Percentiles rank a stretch among this genome's conserved stretches.
Evolutionary conservation across 2,113 vertebrate genomes (phyloP).

Genomic region (Melanerpes aurifrons): DNA sequence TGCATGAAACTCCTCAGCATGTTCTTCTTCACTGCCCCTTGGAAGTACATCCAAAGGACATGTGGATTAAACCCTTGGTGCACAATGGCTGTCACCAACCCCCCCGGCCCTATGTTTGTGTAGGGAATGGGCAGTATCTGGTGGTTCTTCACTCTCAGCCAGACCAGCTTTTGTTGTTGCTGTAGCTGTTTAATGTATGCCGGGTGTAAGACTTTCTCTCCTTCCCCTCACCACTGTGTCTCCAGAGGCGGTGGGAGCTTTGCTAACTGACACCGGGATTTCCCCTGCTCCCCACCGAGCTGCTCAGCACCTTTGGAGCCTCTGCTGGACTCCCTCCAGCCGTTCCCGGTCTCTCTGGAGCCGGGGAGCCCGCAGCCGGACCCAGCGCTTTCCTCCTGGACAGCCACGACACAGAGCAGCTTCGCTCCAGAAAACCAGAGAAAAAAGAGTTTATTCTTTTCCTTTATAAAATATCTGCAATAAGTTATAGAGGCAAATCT

Average conservation of each 20-base stretch:
- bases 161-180: not conserved
- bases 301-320: too few relatives aligned
- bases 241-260: slow-evolving; percentile 9
- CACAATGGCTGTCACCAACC: slow-evolving; percentile 1
- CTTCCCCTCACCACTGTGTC: not conserved
- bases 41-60: slow-evolving; percentile 58
- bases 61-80: slow-evolving; percentile 63
- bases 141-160: not conserved
- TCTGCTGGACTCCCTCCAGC: too few relatives aligned
- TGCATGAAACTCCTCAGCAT: slow-evolving; percentile 60
- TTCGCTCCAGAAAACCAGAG: slow-evolving; percentile 36
- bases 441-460: slow-evolving; percentile 65
- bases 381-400: not conserved
- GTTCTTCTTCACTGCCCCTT: slow-evolving; percentile 53
- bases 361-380: too few relatives aligned
- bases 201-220: not conserved
- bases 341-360: too few relatives aligned
- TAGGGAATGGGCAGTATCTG: not conserved
- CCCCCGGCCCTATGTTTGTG: slow-evolving; percentile 7
- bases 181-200: not conserved
- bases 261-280: slow-evolving; percentile 28
- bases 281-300: not conserved
- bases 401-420: not conserved
- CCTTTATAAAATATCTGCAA: slow-evolving; percentile 66
- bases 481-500: slow-evolving; percentile 55